These are phyloP conservation scores for Porites cylindrica DNA, from an alignment of 92 coral and sea anemone genomes.

Conservation along the genomic window DNA sequence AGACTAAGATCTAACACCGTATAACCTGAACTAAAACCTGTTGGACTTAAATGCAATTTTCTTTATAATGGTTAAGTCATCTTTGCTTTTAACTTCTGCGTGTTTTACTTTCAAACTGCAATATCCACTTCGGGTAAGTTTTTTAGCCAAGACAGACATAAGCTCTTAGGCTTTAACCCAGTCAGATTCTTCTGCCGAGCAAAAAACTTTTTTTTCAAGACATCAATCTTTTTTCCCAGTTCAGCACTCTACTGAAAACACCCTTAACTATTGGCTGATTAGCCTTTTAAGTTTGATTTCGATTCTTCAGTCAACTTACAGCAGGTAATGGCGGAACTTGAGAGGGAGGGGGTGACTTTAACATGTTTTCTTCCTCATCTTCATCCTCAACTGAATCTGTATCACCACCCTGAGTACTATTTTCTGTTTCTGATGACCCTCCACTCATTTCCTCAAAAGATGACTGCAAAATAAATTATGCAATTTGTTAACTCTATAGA, in stretches of 20 bases:
- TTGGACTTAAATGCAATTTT: conserved; percentile 39
- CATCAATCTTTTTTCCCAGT: conserved; percentile 40
- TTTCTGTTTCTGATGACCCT: conserved; percentile 10
- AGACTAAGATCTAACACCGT: conserved; percentile 6
- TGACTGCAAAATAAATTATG: conserved; percentile 8
- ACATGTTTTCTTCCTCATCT: conserved; percentile 24
- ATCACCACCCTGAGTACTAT: conserved; percentile 33
- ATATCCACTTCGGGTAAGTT: conserved; percentile 32
- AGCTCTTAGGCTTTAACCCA: conserved; percentile 41
- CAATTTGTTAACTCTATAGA: not conserved
- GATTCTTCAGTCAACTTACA: conserved; percentile 22
- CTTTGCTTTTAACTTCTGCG: conserved; percentile 41
- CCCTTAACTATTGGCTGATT: conserved; percentile 41
- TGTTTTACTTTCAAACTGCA: conserved; percentile 26
- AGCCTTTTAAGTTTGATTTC: conserved; percentile 21
- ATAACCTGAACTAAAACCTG: conserved; percentile 1
- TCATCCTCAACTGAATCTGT: conserved; percentile 37
- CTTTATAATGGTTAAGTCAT: conserved; percentile 38
- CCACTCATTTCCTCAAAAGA: conserved; percentile 20
- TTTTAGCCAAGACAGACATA: conserved; percentile 51
- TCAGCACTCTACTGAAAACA: conserved; percentile 50
- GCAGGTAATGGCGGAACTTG: conserved; percentile 25
- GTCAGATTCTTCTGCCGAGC: conserved; percentile 46
- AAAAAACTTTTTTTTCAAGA: conserved; percentile 45
- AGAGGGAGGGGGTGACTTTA: conserved; percentile 35